Base-by-base conservation (phyloP, 2,888 invertebrate species). In the Neoascia interrupta region DNA sequence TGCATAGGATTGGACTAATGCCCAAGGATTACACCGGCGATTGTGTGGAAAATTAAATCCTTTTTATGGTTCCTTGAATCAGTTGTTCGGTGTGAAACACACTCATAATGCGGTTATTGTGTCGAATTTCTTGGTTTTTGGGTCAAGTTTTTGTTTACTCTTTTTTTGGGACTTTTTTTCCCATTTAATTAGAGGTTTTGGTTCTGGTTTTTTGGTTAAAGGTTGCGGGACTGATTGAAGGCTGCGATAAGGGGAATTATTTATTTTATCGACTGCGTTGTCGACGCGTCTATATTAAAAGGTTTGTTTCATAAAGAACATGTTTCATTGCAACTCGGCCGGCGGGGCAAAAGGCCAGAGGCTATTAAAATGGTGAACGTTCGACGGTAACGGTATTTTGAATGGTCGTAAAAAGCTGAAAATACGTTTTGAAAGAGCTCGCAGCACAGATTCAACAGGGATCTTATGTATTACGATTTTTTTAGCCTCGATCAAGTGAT, bases 51-150 rank as follows among this genome's bases (percentile, higher is more conserved):
- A 68, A 49, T 51, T 5, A 53, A 79, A 61, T 73, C 66, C 61
- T 79, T 73, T 79, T 73, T 73, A 79, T 73, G 61, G 73, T 56
- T 79, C 53, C 60, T 18, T 70, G 76, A 31, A 28, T 69, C 53
- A 36, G 43, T 43, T 37, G 19, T 45, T 23, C 45, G 10, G 31
- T 31, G 28, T 37, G 43, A 18, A 49, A 31, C 49, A 51, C 41
- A 10, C 23, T 31, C 39, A 28, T 39, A 53, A 51, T 79, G 79
- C 61, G 79, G 79, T 79, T 54, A 72, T 37, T 79, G 76, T 79
- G 60, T 61, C 79, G 37, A 61, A 56, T 43, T 66, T 18, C 19
- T 41, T 26, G 36, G 47, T 19, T 64, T n/a, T 28, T 11, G 41
- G 75, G 56, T 63, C 56, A 18, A 43, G 45, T 64, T 49, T 73